phyloP scores from a whole-genome alignment of 2,888 invertebrate species.

The Drosophila multiciliata region DNA sequence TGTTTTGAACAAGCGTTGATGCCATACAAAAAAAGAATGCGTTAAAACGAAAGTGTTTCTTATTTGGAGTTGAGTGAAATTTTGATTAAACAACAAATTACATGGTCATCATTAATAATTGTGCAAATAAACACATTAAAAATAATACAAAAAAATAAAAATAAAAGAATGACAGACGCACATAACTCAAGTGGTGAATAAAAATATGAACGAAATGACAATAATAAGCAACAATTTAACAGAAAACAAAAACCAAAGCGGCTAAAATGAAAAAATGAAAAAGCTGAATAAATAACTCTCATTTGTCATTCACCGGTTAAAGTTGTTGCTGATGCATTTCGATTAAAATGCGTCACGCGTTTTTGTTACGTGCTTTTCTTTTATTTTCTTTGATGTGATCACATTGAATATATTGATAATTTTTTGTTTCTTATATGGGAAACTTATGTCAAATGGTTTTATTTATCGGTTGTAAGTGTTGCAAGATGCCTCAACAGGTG shows the following conservation, averaged over 20 bases:
- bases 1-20: neutral
- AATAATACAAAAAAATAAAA: constrained; percentile 10
- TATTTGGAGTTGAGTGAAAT: constrained; percentile 30
- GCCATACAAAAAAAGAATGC: constrained; percentile 12
- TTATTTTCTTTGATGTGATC: constrained; percentile 40
- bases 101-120: constrained; percentile 54
- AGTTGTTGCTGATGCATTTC: constrained; percentile 42
- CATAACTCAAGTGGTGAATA: constrained; percentile 35
- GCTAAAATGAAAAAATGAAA: constrained; percentile 20
- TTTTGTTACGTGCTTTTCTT: constrained; percentile 58
- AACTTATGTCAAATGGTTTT: constrained; percentile 29
- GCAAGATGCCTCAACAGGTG: constrained; percentile 15
- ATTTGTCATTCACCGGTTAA: constrained; percentile 55
- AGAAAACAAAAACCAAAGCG: constrained; percentile 18
- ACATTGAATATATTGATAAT: constrained; percentile 54
- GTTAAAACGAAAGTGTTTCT: constrained; percentile 38
- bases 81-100: constrained; percentile 45
- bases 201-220: constrained; percentile 27
- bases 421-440: constrained; percentile 3
- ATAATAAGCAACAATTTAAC: constrained; percentile 30
- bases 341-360: constrained; percentile 70
- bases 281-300: constrained; percentile 18
- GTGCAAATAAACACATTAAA: constrained; percentile 32
- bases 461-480: neutral
- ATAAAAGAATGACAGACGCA: constrained; percentile 1